Percentiles rank a stretch among this genome's conserved stretches.
Evolutionary conservation across 2,113 vertebrate genomes (phyloP).

Genomic region (Anoura caudifer): DNA sequence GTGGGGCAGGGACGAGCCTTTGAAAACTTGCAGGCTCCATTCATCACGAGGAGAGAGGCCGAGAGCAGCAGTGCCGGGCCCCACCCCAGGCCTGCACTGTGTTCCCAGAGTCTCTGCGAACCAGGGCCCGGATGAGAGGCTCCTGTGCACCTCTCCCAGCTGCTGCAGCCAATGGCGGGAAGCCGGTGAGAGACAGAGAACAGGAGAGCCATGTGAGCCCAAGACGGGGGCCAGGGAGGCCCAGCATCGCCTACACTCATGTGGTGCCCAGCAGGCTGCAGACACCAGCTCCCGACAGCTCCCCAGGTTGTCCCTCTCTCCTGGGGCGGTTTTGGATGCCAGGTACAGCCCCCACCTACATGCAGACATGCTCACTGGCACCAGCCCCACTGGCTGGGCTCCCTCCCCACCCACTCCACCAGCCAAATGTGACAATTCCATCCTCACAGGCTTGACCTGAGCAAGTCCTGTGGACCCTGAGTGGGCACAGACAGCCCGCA

Average conservation of each 20-base stretch:
- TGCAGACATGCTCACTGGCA: neutral
- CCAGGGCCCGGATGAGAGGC: fast-evolving
- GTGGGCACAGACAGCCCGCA: neutral
- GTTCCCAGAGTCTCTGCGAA: neutral
- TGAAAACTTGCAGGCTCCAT: neutral
- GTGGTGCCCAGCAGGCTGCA: neutral
- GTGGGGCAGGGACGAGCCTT: neutral
- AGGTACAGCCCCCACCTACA: no score
- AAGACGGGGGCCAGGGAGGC: neutral
- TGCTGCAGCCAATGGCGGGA: neutral
- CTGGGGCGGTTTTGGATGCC: neutral
- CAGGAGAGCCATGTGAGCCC: neutral
- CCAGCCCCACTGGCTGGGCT: neutral
- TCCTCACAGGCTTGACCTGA: neutral
- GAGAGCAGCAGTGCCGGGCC: neutral
- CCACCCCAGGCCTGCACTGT: neutral
- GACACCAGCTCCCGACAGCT: fast-evolving
- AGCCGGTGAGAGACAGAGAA: neutral
- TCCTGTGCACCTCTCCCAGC: no score
- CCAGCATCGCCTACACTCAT: neutral
- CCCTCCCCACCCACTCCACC: neutral
- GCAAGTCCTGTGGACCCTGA: neutral
- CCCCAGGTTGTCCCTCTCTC: neutral
- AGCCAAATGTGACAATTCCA: neutral
- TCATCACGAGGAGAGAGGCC: neutral